Conservation (phyloP, 2,888 invertebrate genomes). For the Drosophila falleni region DNA sequence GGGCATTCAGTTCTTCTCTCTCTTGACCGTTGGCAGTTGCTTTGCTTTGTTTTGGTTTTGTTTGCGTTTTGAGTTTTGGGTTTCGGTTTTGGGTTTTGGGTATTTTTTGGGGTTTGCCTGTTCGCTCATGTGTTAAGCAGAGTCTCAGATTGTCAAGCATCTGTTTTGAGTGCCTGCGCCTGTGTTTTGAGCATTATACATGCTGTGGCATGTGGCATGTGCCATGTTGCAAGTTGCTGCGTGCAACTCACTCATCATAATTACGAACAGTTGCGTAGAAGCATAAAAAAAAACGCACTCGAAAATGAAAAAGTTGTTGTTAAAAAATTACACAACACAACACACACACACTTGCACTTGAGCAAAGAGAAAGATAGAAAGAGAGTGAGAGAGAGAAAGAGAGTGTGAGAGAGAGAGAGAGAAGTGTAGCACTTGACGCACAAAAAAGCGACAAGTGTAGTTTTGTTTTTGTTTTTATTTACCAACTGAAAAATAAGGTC, state of each 20-base stretch:
- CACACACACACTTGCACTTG: conserved; percentile 12
- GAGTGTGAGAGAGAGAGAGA: conserved; percentile 10
- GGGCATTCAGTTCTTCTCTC: conserved; percentile 32
- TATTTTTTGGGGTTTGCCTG: conserved; percentile 17
- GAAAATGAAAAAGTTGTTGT: conserved; percentile 69
- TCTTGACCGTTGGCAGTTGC: conserved; percentile 24
- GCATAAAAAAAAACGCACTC: conserved; percentile 51
- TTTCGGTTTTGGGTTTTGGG: neutral
- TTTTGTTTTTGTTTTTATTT: conserved; percentile 58
- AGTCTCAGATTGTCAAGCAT: conserved; percentile 66
- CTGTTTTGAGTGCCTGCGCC: conserved; percentile 57
- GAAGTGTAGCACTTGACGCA: conserved; percentile 60
- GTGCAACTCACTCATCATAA: conserved; percentile 73
- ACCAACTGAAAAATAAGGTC: conserved; percentile 73
- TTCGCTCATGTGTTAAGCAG: conserved; percentile 56
- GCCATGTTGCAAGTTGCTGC: conserved; percentile 39
- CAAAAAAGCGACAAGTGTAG: conserved; percentile 61
- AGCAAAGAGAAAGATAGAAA: neutral
- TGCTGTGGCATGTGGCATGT: conserved; percentile 64
- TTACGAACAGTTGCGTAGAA: conserved; percentile 66
- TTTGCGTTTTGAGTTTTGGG: conserved; percentile 17
- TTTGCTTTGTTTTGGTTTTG: conserved; percentile 43
- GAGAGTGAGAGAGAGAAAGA: conserved; percentile 7
- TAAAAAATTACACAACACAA: conserved; percentile 71
- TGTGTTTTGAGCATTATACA: conserved; percentile 58